Base-by-base conservation (phyloP, 2,797 vertebrate species). In the Anisognathus igniventris region DNA sequence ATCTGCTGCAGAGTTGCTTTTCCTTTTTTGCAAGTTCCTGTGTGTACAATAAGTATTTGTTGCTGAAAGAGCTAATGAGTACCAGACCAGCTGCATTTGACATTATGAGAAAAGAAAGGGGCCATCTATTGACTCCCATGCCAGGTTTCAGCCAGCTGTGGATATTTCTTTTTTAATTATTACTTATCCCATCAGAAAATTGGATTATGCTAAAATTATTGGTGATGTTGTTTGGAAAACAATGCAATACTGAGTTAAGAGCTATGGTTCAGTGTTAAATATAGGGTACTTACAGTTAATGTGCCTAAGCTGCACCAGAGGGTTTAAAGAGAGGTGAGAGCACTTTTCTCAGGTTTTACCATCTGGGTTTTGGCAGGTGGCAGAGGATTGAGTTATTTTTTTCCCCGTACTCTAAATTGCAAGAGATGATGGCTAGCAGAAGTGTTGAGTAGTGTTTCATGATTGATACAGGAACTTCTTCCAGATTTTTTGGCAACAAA, bases 51-150 rank as follows among this genome's bases (percentile, higher is more conserved):
- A 78, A 93, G 88, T 66, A 35, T 73, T 90, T 2, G 3, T 66
- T 91, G 83, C 67, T 92, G 92, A 90, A 95, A 91, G 84, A 94
- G 54, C 91, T 96, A 96, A 96, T 92, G 88, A 97, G 76, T 53
- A 92, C 70, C 95, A 94, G 93, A 86, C 90, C 96, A 93, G 93
- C 88, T 96, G 92, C 62, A 18, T 90, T 88, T 92, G 78, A 92
- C 92, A 72, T 93, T 81, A 78, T 82, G 92, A 91, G 91, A 80
- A 88, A 93, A 81, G 70, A 92, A 92, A 84, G 73, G 44, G 76
- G 78, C 93, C 81, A 70, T 94, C 89, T 92, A 90, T 86, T 93
- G 86, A 85, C 88, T 88, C 70, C 27, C 23, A 65, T 87, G 74
- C 60, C 71, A 89, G 84, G 51, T 92, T 95, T 82, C 50, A 89